phyloP scores from a whole-genome alignment of 2,113 vertebrate genomes.

The Amphiprion percula region DNA sequence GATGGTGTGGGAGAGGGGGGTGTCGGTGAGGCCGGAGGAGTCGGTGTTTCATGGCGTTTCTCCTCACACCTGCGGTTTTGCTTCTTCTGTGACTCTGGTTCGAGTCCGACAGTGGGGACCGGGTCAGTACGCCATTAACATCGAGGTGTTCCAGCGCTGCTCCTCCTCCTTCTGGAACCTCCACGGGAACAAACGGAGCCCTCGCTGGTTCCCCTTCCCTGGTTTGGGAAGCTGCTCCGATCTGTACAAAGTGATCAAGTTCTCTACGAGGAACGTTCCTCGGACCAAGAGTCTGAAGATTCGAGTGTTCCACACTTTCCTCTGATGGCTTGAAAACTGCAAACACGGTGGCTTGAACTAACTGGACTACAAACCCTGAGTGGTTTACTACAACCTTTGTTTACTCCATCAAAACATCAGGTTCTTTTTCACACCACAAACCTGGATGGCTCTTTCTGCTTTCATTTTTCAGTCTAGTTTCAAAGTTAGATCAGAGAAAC shows the following conservation, averaged over 20 bases:
- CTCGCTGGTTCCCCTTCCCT: constrained; percentile 55
- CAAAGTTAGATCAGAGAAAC: no score
- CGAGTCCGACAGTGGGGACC: constrained; percentile 69
- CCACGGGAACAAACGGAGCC: constrained; percentile 46
- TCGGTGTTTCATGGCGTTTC: constrained; percentile 72
- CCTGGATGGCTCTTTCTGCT: not conserved
- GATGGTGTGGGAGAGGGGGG: constrained; percentile 74
- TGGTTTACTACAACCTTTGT: no score
- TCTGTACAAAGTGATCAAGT: constrained; percentile 72
- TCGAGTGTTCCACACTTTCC: constrained; percentile 81
- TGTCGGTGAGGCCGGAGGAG: constrained; percentile 62
- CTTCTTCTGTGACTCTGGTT: constrained; percentile 76
- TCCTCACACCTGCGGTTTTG: constrained; percentile 66
- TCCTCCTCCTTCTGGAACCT: constrained; percentile 77
- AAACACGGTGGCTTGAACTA: constrained; percentile 4
- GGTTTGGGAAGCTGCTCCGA: constrained; percentile 56
- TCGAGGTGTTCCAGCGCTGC: constrained; percentile 81
- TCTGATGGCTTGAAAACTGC: constrained; percentile 61
- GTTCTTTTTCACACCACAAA: not conserved
- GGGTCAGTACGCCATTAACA: constrained; percentile 73
- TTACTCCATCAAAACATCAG: not conserved
- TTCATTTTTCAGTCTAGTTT: no score
- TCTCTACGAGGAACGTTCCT: constrained; percentile 62
- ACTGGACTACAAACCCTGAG: not conserved
- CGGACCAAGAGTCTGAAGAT: constrained; percentile 71